These are phyloP conservation scores for Escarpia spicata DNA, from an alignment of 2,888 invertebrate genomes.

Conservation along the genomic window DNA sequence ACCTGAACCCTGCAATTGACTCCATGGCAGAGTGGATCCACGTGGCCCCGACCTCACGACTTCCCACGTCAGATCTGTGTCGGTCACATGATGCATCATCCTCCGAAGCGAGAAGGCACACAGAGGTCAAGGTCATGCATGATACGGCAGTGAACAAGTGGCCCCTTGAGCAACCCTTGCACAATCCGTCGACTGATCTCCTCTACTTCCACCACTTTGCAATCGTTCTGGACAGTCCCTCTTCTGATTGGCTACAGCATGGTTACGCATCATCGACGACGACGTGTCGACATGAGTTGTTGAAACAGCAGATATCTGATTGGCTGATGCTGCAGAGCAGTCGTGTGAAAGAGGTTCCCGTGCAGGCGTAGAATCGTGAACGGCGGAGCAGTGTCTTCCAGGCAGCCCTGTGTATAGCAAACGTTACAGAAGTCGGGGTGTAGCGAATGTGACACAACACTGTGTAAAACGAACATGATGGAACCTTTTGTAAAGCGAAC, in stretches of 20 bases:
- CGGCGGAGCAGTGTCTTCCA: not conserved
- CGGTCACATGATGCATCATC: not conserved
- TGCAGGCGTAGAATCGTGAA: not conserved
- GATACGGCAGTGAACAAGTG: not conserved
- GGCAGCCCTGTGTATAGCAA: not conserved
- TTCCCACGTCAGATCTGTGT: not conserved
- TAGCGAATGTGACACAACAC: not conserved
- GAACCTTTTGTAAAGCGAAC: too few relatives aligned
- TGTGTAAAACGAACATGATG: too few relatives aligned
- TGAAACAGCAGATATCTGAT: not conserved
- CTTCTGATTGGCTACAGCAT: not conserved
- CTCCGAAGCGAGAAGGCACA: not conserved
- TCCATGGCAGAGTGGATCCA: not conserved
- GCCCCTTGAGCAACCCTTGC: not conserved
- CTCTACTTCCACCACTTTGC: constrained; percentile 7
- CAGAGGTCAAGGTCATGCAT: not conserved
- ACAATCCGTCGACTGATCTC: not conserved
- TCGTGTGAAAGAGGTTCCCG: not conserved
- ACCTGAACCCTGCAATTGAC: not conserved
- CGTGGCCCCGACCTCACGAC: not conserved
- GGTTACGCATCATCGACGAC: not conserved
- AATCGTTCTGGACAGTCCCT: not conserved
- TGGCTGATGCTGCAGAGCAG: not conserved
- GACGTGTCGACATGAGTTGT: not conserved
- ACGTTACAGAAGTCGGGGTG: not conserved